Percentiles rank a stretch among this genome's conserved stretches.
These are phyloP conservation scores for Antechinus stuartii DNA, from an alignment of 2,113 vertebrate species.

Conservation along the genomic window DNA sequence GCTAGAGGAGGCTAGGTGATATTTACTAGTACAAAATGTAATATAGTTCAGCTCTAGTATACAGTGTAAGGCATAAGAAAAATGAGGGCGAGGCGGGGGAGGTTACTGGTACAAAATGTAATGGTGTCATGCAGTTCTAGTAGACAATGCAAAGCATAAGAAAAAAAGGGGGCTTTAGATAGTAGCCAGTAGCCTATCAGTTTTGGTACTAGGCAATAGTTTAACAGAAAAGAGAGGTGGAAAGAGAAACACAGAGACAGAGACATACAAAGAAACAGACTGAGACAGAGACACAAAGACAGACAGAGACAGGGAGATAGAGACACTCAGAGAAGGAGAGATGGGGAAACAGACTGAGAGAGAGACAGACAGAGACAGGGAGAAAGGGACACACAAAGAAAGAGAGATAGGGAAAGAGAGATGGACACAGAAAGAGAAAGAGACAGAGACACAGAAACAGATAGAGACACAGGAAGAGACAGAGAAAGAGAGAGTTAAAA, in stretches of 20 bases:
- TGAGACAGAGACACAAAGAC: background rate
- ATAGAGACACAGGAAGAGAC: background rate
- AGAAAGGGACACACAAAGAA: too few relatives aligned
- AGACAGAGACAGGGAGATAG: background rate
- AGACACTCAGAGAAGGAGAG: background rate
- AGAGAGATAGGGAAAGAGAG: background rate
- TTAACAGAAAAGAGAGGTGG: too few relatives aligned
- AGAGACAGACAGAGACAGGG: background rate
- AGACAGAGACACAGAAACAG: background rate
- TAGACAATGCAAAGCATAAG: too few relatives aligned
- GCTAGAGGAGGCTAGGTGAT: background rate
- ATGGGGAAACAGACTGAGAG: background rate
- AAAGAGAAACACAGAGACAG: background rate
- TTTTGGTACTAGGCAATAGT: too few relatives aligned
- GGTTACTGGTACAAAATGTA: too few relatives aligned
- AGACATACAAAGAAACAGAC: background rate
- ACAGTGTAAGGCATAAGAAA: too few relatives aligned
- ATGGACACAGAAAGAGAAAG: background rate
- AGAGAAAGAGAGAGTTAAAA: too few relatives aligned
- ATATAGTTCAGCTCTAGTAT: too few relatives aligned
- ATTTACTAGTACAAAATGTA: background rate
- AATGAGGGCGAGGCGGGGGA: too few relatives aligned
- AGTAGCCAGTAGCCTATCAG: too few relatives aligned
- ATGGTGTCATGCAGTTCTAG: too few relatives aligned
- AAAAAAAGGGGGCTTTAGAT: too few relatives aligned